Conservation (phyloP, 2,888 invertebrate genomes). For the Mylabris sibirica region DNA sequence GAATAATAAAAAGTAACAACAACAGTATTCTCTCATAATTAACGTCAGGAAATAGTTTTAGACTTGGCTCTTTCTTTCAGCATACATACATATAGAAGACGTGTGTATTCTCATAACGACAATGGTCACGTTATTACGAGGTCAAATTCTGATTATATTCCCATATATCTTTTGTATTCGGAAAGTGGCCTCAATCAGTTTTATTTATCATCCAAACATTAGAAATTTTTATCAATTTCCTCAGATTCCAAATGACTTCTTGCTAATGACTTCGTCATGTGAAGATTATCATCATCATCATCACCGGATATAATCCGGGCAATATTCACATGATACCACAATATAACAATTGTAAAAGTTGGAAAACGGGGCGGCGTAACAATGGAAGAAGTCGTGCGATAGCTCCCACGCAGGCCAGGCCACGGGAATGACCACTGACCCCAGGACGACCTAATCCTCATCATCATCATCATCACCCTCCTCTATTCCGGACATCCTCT, state of each 20-base stretch:
- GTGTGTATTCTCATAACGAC: conserved; percentile 30
- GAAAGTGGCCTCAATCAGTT: conserved; percentile 27
- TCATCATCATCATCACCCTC: conserved; percentile 27
- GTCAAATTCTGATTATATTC: conserved; percentile 31
- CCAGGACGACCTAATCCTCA: conserved; percentile 39
- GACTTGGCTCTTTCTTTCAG: not conserved
- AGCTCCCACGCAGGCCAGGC: conserved; percentile 58
- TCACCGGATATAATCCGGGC: conserved; percentile 39
- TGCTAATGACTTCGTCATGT: not conserved
- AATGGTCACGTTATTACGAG: conserved; percentile 29
- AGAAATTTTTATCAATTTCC: no score
- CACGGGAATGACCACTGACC: conserved; percentile 58
- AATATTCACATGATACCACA: conserved; percentile 50
- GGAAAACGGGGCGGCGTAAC: conserved; percentile 41
- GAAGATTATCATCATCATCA: conserved; percentile 1
- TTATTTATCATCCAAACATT: no score
- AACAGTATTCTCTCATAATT: conserved; percentile 43
- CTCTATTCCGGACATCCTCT: conserved; percentile 42
- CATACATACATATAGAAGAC: conserved; percentile 18
- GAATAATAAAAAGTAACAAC: conserved; percentile 27
- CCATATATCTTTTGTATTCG: conserved; percentile 31
- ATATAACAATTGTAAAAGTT: conserved; percentile 7
- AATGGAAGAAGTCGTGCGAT: conserved; percentile 56
- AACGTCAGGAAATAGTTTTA: conserved; percentile 38
- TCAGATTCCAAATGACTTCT: not conserved